Conservation (phyloP, 1,140 invertebrate species). For the Drosophila ironensis region DNA sequence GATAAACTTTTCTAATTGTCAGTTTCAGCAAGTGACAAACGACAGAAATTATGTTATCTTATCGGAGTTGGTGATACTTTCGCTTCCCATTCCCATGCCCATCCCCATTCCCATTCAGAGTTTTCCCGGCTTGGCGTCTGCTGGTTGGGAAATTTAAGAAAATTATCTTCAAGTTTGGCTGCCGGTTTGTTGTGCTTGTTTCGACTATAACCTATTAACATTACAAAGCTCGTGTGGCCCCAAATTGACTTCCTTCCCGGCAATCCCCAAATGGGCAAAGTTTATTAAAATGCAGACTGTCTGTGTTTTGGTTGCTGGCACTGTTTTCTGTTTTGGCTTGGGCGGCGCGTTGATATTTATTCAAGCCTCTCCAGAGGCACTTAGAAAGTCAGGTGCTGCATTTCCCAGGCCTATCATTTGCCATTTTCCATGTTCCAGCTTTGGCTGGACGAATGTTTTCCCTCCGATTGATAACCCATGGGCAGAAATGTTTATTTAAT, state of each 20-base stretch:
- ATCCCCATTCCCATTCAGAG: not conserved
- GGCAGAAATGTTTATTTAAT: constrained; percentile 67
- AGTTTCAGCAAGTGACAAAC: constrained; percentile 79
- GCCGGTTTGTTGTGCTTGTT: constrained; percentile 20
- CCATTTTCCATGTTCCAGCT: constrained; percentile 3
- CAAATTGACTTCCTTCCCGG: constrained; percentile 61
- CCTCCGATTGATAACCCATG: constrained; percentile 70
- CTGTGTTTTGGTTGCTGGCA: constrained; percentile 3
- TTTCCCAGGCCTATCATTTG: constrained; percentile 67
- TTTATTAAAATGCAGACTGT: constrained; percentile 66
- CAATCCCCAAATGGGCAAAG: not conserved
- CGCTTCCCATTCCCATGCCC: constrained; percentile 11
- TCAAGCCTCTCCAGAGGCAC: too few relatives aligned
- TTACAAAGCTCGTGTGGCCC: constrained; percentile 61
- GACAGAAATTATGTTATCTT: constrained; percentile 80
- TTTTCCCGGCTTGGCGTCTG: not conserved
- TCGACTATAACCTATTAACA: constrained; percentile 63
- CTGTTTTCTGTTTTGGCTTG: constrained; percentile 33
- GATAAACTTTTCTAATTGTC: constrained; percentile 80
- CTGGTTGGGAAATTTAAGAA: constrained; percentile 58
- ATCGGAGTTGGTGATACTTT: constrained; percentile 73
- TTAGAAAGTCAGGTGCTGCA: constrained; percentile 60
- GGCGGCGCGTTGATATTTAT: too few relatives aligned
- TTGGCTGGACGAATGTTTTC: constrained; percentile 25
- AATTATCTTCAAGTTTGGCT: constrained; percentile 57